phyloP scores from a whole-genome alignment of 2,888 invertebrate genomes.

The Galerucella calmariensis region DNA sequence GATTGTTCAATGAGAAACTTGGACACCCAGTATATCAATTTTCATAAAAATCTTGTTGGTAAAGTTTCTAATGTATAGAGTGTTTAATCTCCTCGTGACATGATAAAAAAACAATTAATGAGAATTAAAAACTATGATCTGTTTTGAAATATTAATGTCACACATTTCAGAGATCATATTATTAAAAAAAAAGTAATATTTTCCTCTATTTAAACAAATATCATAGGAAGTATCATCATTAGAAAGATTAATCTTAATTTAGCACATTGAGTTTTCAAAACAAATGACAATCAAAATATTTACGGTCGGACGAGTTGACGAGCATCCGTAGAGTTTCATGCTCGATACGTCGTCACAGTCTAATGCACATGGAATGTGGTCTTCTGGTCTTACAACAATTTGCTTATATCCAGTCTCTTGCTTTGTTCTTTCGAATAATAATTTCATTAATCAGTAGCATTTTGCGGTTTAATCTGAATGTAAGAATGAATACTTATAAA shows the following conservation, averaged over 20 bases:
- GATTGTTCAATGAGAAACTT: too few relatives aligned
- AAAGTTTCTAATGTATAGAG: too few relatives aligned
- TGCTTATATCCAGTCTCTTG: slow-evolving; percentile 48
- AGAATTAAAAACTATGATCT: neutral
- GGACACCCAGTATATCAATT: too few relatives aligned
- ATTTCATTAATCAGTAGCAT: slow-evolving; percentile 51
- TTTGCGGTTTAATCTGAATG: slow-evolving; percentile 26
- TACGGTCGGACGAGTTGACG: slow-evolving; percentile 39
- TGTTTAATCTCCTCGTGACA: too few relatives aligned
- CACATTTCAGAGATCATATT: neutral
- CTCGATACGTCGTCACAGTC: slow-evolving; percentile 57
- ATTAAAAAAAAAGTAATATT: neutral
- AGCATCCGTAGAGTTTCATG: slow-evolving; percentile 51
- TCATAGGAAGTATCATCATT: slow-evolving; percentile 17
- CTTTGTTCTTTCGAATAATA: slow-evolving; percentile 45
- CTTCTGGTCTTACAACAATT: slow-evolving; percentile 53
- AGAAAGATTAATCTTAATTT: slow-evolving; percentile 33
- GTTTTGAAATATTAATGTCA: neutral
- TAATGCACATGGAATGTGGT: slow-evolving; percentile 58
- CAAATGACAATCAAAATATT: slow-evolving; percentile 36
- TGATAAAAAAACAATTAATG: too few relatives aligned
- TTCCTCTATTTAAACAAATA: neutral
- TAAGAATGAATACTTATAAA: neutral
- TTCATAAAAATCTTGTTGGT: too few relatives aligned
- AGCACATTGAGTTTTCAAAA: slow-evolving; percentile 30